Evolutionary conservation across 2,888 invertebrate genomes (phyloP).

Genomic region (Xanthia togata): DNA sequence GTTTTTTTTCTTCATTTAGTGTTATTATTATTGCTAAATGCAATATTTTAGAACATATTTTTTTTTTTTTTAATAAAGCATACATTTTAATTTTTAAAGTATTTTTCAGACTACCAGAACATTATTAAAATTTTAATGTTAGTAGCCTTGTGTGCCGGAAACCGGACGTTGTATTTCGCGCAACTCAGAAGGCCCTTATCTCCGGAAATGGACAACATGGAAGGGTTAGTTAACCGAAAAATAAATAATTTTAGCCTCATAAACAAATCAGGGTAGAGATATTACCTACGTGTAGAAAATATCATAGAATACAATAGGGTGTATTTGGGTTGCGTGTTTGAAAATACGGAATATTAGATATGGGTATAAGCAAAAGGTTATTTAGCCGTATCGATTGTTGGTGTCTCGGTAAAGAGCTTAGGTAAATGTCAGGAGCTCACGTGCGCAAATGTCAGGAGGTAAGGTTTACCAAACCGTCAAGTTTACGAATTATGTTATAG

Average conservation of each 20-base stretch:
- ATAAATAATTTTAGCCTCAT: conserved; percentile 52
- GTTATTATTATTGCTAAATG: not conserved
- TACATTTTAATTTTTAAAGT: not conserved
- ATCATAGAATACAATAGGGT: conserved; percentile 49
- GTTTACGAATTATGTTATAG: conserved; percentile 61
- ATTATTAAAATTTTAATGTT: conserved; percentile 36
- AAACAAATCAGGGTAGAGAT: conserved; percentile 42
- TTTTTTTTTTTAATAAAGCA: not conserved
- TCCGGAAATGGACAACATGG: conserved; percentile 50
- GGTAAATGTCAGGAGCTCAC: conserved; percentile 83
- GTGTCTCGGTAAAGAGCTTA: conserved; percentile 67
- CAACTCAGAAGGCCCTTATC: conserved; percentile 45
- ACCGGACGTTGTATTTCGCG: conserved; percentile 56
- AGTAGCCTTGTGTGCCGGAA: conserved; percentile 37
- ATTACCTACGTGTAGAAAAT: conserved; percentile 49
- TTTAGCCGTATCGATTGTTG: conserved; percentile 77
- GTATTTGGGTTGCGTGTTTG: conserved; percentile 54
- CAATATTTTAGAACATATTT: too few relatives aligned
- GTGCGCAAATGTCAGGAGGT: conserved; percentile 82
- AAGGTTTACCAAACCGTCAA: conserved; percentile 41
- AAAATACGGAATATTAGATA: conserved; percentile 45
- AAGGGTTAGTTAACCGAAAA: conserved; percentile 51
- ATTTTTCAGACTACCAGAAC: conserved; percentile 6
- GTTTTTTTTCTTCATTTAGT: not conserved
- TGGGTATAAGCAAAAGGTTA: conserved; percentile 79